Conservation (phyloP, 2,888 invertebrate genomes). For the Drosophila atripex region DNA sequence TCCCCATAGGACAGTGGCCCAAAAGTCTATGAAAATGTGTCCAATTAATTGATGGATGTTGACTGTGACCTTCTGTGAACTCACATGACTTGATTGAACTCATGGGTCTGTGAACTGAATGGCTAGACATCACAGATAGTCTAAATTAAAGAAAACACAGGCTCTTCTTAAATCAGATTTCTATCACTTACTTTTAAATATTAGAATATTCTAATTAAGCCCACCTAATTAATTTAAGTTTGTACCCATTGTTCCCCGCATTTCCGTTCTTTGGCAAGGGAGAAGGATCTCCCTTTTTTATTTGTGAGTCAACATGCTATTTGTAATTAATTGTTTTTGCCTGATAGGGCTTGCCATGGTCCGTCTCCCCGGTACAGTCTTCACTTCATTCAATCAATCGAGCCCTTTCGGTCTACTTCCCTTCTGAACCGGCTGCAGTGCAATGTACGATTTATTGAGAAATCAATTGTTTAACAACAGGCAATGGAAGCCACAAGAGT, state of each 20-base stretch:
- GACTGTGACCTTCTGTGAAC: conserved; percentile 5
- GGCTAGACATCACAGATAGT: not conserved
- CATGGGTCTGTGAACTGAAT: conserved; percentile 2
- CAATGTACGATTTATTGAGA: conserved; percentile 79
- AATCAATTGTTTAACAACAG: conserved; percentile 79
- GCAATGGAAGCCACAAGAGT: conserved; percentile 79
- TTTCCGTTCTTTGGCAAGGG: conserved; percentile 40
- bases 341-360: conserved; percentile 50
- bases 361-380: not conserved
- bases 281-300: conserved; percentile 63
- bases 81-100: conserved; percentile 19
- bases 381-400: conserved; percentile 35
- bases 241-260: conserved; percentile 12
- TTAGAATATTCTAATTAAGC: too few relatives aligned
- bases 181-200: not conserved
- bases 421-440: conserved; percentile 54
- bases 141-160: too few relatives aligned
- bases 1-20: conserved; percentile 32
- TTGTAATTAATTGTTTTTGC: conserved; percentile 79
- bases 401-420: conserved; percentile 42
- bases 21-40: conserved; percentile 15
- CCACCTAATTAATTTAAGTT: not conserved
- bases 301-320: conserved; percentile 79
- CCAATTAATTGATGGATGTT: conserved; percentile 37
- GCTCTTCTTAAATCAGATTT: too few relatives aligned